These are phyloP conservation scores for Apogon hyalosoma DNA, from an alignment of 2,797 vertebrate genomes.

Conservation along the genomic window DNA sequence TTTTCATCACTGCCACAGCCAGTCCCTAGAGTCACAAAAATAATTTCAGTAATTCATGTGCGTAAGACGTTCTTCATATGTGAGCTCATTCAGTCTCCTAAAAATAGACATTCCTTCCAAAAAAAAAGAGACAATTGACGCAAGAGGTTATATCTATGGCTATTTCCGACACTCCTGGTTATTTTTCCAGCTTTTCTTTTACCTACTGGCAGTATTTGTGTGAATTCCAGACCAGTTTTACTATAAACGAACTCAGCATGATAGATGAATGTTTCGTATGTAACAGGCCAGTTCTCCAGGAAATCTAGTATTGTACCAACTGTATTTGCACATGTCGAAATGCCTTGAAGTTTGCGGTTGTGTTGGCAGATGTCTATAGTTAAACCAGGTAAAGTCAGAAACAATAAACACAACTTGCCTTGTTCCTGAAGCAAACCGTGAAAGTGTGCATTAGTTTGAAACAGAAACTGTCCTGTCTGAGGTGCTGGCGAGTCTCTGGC, in stretches of 20 bases:
- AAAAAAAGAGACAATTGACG: constrained; percentile 71
- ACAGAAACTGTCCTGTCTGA: constrained; percentile 10
- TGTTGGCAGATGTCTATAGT: constrained; percentile 14
- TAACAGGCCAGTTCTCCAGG: constrained; percentile 24
- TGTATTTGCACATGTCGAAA: constrained; percentile 42
- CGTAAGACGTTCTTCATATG: constrained; percentile 78
- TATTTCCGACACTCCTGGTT: constrained; percentile 77
- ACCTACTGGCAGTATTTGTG: constrained; percentile 71
- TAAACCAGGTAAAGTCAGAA: constrained; percentile 15
- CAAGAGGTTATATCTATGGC: constrained; percentile 71
- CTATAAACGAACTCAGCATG: constrained; percentile 66
- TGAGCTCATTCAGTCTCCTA: constrained; percentile 78
- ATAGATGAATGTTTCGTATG: constrained; percentile 47
- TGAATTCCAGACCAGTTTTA: constrained; percentile 70
- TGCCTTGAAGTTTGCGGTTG: constrained; percentile 28
- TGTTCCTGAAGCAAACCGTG: constrained; percentile 7
- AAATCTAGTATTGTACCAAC: constrained; percentile 38
- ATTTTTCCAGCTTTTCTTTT: constrained; percentile 70
- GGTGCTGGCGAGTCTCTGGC: neutral
- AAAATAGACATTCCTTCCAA: constrained; percentile 74
- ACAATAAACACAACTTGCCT: neutral
- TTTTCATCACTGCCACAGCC: constrained; percentile 72
- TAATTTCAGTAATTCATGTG: constrained; percentile 76
- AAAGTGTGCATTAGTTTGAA: neutral
- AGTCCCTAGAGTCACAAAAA: constrained; percentile 71